These are phyloP conservation scores for Oxycera nigricornis DNA, from an alignment of 2,888 invertebrate genomes.

Conservation along the genomic window DNA sequence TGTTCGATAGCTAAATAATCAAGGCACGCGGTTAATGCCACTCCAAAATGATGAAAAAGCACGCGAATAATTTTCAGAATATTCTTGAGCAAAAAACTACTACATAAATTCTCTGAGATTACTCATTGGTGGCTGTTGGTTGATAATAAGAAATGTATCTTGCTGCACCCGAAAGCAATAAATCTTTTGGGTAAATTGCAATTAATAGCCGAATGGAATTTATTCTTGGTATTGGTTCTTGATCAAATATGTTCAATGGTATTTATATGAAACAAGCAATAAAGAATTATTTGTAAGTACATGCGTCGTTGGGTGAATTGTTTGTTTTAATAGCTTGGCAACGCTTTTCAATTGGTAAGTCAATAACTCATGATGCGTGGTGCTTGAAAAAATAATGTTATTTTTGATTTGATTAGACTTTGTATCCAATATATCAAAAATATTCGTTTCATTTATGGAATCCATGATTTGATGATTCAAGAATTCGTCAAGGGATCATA, in stretches of 20 bases:
- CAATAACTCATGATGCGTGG: too few relatives aligned
- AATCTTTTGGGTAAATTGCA: neutral
- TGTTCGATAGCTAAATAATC: neutral
- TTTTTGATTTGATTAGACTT: too few relatives aligned
- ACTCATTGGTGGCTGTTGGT: slow-evolving; percentile 13
- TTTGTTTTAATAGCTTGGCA: too few relatives aligned
- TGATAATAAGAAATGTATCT: slow-evolving; percentile 3
- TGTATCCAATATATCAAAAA: too few relatives aligned
- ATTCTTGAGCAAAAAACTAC: neutral
- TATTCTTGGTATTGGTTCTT: neutral
- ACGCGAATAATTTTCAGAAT: neutral
- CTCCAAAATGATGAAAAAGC: neutral
- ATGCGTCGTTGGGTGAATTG: too few relatives aligned
- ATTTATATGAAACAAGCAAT: too few relatives aligned
- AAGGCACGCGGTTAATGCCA: neutral
- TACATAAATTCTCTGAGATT: neutral
- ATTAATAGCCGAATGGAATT: neutral
- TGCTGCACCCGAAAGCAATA: slow-evolving; percentile 19
- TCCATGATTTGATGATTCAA: too few relatives aligned
- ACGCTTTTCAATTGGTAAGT: too few relatives aligned
- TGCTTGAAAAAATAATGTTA: too few relatives aligned
- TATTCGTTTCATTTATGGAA: too few relatives aligned
- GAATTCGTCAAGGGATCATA: too few relatives aligned
- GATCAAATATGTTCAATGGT: neutral
- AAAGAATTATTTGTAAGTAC: too few relatives aligned